Percentiles rank a stretch among this genome's conserved stretches.
phyloP scores from a whole-genome alignment of 2,888 invertebrate species.

The Ennomos fuscantarius region DNA sequence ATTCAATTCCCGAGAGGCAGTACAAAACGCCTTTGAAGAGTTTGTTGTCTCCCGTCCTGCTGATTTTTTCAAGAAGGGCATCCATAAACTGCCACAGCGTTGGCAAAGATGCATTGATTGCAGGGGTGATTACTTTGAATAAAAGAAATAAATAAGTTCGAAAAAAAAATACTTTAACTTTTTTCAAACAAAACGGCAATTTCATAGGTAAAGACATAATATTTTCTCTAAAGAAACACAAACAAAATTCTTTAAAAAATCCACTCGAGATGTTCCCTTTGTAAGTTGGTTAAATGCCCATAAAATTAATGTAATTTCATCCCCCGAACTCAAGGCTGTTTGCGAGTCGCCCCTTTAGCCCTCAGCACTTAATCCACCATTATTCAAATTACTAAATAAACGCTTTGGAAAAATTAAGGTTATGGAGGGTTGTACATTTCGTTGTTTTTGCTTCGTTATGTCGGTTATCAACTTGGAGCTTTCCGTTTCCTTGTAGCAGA shows the following conservation, averaged over 20 bases:
- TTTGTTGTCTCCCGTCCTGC: too few relatives aligned
- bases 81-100: too few relatives aligned
- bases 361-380: constrained; percentile 53
- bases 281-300: constrained; percentile 51
- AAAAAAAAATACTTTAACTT: too few relatives aligned
- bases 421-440: constrained; percentile 3
- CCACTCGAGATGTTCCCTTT: constrained; percentile 37
- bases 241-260: constrained; percentile 31
- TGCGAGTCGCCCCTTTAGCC: constrained; percentile 32
- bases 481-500: too few relatives aligned
- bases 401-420: constrained; percentile 36
- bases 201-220: too few relatives aligned
- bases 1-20: too few relatives aligned
- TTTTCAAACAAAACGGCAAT: too few relatives aligned
- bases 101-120: too few relatives aligned
- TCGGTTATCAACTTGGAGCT: not conserved
- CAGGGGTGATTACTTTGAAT: too few relatives aligned
- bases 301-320: constrained; percentile 55
- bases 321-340: constrained; percentile 13
- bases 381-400: constrained; percentile 58
- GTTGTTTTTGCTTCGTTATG: constrained; percentile 12
- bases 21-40: too few relatives aligned
- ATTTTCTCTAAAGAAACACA: not conserved
- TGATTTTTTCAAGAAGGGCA: too few relatives aligned
- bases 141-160: too few relatives aligned